Evolutionary conservation across 2,113 vertebrate genomes (phyloP).

Genomic region (Terrapene triunguis): DNA sequence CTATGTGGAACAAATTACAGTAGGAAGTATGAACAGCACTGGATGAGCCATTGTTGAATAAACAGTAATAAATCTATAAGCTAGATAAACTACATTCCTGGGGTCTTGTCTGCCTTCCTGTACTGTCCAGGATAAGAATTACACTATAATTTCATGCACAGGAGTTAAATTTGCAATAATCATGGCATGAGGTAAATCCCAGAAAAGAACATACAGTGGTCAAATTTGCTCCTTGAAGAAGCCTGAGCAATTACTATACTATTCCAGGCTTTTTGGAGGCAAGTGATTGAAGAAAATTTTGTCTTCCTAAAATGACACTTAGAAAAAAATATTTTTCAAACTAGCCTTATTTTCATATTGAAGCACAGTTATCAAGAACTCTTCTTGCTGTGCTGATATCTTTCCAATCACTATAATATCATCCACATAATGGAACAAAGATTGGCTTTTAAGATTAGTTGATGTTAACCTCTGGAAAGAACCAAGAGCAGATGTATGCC

Average conservation of each 20-base stretch:
- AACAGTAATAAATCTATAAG: not conserved
- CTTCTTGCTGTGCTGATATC: not conserved
- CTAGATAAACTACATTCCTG: not conserved
- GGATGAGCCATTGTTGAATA: not conserved
- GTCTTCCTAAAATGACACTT: not conserved
- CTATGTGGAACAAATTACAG: not conserved
- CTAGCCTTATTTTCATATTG: not conserved
- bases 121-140: accelerated
- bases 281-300: not conserved
- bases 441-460: not conserved
- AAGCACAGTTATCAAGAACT: not conserved
- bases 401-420: not conserved
- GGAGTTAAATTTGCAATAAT: not conserved
- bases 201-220: accelerated
- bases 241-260: accelerated
- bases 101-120: not conserved
- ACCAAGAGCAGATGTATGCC: not conserved
- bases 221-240: not conserved
- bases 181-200: not conserved
- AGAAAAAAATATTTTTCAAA: not conserved
- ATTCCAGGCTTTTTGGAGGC: not conserved
- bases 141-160: accelerated
- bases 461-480: not conserved
- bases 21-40: not conserved
- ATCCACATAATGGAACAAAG: not conserved